Evolutionary conservation across 2,888 invertebrate species (phyloP), one percentile per base, ranked within the genome.

Genomic region (Sclerodermus sp.): DNA sequence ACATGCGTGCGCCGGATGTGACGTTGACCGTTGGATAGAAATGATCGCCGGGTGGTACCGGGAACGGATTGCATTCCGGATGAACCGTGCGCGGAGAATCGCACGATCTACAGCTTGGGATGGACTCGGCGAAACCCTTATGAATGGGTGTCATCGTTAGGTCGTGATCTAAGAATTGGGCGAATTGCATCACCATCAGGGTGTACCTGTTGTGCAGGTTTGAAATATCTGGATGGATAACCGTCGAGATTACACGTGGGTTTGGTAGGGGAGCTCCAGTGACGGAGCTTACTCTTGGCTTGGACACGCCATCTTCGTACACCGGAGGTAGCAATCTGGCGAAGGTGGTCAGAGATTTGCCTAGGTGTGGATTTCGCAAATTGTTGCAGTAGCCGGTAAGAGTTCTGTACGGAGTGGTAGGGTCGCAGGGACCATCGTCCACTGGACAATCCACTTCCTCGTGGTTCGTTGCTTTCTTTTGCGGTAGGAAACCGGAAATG

Each of bases 151-250:
- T 95, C 85, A 95, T 88, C 0, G 96, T 96, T 44, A 97, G 82
- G 76, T 96, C 96, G 79, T 96, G 96, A 77, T 96, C 96, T 15
- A 96, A 77, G 68, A 97, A 89, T 77, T 96, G 96, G 0, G 94
- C 96, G 68, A 88, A 96, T 80, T 96, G 96, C 96, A 96, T 96
- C 36, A 91, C 85, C 90, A 96, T 91, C 14, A 96, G 80, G 0
- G 93, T 90, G 78, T 96, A 95, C 5, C 93, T 83, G 0, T 88
- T 88, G 71, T 94, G 93, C 15, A 94, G 81, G 73, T 94, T 91
- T 30, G 93, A 93, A 51, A 94, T 92, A 69, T 95, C 94, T 0
- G 93, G 91, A 76, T 96, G 96, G 42, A 96, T 90, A 1, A 88
- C 86, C 0, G 93, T 90, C 0, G 95, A 95, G 32, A 96, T 86